These are phyloP conservation scores for Triplophysa siluroides DNA, from an alignment of 2,113 vertebrate species.

Conservation along the genomic window DNA sequence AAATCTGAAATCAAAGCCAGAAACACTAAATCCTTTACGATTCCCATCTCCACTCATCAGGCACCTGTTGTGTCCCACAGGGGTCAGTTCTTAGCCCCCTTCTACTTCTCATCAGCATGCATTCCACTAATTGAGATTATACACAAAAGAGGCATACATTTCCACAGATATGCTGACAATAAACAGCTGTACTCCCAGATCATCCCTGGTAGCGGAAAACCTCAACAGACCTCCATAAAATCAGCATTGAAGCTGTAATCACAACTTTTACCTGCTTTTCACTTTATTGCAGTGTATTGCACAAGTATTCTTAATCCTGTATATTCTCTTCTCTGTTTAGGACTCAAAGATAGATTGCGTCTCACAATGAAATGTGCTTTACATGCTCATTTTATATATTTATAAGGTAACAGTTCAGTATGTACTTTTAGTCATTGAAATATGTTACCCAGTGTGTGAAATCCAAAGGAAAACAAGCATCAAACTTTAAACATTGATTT, in stretches of 20 bases:
- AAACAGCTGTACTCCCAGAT: neutral
- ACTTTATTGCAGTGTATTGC: too few relatives aligned
- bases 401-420: neutral
- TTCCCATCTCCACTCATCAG: neutral
- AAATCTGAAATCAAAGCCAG: too few relatives aligned
- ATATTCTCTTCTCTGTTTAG: neutral
- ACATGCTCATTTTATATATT: neutral
- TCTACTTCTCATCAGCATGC: neutral
- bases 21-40: too few relatives aligned
- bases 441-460: too few relatives aligned
- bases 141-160: neutral
- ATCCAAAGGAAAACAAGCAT: too few relatives aligned
- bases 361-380: neutral
- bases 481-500: too few relatives aligned
- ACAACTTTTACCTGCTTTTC: neutral
- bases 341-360: neutral
- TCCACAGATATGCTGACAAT: conserved; percentile 15
- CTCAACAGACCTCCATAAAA: neutral
- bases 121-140: conserved; percentile 4
- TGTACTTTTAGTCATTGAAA: neutral
- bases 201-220: neutral
- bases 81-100: neutral
- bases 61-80: conserved; percentile 5
- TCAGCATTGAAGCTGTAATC: conserved; percentile 13
- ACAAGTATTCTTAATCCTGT: neutral